Evolutionary conservation across 2,797 vertebrate genomes (phyloP).

Genomic region (Amblyopsis hoosieri): DNA sequence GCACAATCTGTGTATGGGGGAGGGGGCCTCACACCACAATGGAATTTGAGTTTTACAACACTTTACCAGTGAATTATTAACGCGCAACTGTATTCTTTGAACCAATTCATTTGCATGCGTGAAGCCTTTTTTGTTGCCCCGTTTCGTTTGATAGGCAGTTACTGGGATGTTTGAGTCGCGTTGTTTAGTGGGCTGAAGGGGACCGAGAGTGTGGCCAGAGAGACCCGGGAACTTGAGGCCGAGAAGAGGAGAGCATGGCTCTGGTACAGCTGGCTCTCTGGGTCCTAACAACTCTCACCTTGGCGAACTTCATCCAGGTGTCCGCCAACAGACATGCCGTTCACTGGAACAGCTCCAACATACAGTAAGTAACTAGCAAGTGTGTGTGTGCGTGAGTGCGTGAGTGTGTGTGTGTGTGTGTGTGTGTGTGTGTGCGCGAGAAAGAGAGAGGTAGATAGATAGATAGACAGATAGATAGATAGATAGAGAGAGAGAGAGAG

Average conservation of each 20-base stretch:
- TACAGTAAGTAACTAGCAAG: conserved; percentile 83
- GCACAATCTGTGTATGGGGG: conserved; percentile 45
- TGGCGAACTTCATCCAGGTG: conserved; percentile 76
- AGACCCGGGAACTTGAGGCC: conserved; percentile 51
- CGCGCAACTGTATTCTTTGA: conserved; percentile 23
- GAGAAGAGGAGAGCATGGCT: conserved; percentile 75
- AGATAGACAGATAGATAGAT: no score
- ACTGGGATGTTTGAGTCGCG: conserved; percentile 76
- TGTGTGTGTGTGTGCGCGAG: neutral
- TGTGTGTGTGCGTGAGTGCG: conserved; percentile 2
- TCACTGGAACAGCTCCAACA: conserved; percentile 96
- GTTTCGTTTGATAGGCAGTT: conserved; percentile 53
- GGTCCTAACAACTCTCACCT: conserved; percentile 81
- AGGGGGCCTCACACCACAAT: conserved; percentile 46
- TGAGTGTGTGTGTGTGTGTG: conserved; percentile 6
- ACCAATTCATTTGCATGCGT: neutral
- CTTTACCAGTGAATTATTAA: conserved; percentile 39
- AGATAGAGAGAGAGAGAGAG: no score
- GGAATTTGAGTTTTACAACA: conserved; percentile 68
- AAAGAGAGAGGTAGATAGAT: no score
- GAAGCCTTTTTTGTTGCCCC: conserved; percentile 36
- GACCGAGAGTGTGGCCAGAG: conserved; percentile 66
- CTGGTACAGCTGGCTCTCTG: conserved; percentile 73
- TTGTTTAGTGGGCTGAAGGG: conserved; percentile 72
- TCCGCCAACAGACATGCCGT: conserved; percentile 87